phyloP scores from a whole-genome alignment of 2,797 vertebrate genomes.

The Lithobates pipiens region DNA sequence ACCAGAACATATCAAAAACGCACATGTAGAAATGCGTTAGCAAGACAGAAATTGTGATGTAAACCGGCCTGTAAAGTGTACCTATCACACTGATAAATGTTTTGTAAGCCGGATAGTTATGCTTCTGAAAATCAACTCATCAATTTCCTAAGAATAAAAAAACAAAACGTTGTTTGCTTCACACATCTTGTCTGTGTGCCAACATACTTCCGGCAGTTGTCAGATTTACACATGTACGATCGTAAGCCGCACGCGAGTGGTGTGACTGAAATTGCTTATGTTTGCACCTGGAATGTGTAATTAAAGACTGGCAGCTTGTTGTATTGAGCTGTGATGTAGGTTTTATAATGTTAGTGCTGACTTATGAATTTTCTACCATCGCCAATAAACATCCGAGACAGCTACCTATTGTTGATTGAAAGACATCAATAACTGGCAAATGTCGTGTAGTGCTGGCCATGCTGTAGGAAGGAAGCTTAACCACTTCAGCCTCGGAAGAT shows the following conservation, averaged over 20 bases:
- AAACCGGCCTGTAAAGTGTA: too few relatives aligned
- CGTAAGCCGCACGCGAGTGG: neutral
- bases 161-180: neutral
- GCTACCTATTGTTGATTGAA: conserved; percentile 14
- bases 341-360: conserved; percentile 23
- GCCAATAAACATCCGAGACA: conserved; percentile 28
- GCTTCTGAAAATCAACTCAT: neutral
- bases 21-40: too few relatives aligned
- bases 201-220: neutral
- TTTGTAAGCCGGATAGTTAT: neutral
- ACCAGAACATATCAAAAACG: too few relatives aligned
- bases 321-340: conserved; percentile 18
- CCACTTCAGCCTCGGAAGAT: too few relatives aligned
- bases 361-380: conserved; percentile 17
- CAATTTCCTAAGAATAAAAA: neutral
- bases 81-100: too few relatives aligned
- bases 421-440: conserved; percentile 28
- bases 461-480: neutral
- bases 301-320: conserved; percentile 28
- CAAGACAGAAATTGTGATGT: too few relatives aligned
- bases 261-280: conserved; percentile 21
- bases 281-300: conserved; percentile 15
- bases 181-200: neutral
- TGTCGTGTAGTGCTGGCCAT: neutral
- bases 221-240: conserved; percentile 16